Percentiles rank a stretch among this genome's conserved stretches.
phyloP scores from a whole-genome alignment of 2,888 invertebrate species.

The Mythimna ferrago region DNA sequence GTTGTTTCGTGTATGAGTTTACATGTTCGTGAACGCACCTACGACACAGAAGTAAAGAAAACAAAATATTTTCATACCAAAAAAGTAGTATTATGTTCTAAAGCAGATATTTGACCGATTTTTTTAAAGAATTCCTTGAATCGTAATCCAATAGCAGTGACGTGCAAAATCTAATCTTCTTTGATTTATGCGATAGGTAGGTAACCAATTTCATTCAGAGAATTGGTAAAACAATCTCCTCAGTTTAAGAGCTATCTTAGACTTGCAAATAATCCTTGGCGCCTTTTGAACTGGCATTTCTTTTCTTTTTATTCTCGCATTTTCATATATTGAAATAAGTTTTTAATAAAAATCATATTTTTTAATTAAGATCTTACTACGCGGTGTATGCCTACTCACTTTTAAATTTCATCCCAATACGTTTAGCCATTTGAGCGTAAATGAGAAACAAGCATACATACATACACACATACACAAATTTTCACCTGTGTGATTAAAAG shows the following conservation, averaged over 20 bases:
- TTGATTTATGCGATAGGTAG: conserved; percentile 49
- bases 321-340: background rate
- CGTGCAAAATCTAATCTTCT: conserved; percentile 39
- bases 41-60: no score
- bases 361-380: no score
- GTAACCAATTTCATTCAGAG: conserved; percentile 33
- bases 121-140: background rate
- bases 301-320: background rate
- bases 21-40: no score
- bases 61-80: background rate
- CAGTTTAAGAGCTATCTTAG: conserved; percentile 1
- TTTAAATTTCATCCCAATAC: no score
- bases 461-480: background rate
- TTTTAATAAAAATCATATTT: background rate
- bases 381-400: no score
- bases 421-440: no score
- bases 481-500: background rate
- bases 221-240: conserved; percentile 34
- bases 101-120: background rate
- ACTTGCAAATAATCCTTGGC: conserved; percentile 25
- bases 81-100: background rate
- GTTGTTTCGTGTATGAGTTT: no score
- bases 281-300: background rate
- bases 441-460: no score
- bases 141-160: background rate